Conservation (phyloP, 1,140 invertebrate genomes). For the Conopomorpha cramerella region DNA sequence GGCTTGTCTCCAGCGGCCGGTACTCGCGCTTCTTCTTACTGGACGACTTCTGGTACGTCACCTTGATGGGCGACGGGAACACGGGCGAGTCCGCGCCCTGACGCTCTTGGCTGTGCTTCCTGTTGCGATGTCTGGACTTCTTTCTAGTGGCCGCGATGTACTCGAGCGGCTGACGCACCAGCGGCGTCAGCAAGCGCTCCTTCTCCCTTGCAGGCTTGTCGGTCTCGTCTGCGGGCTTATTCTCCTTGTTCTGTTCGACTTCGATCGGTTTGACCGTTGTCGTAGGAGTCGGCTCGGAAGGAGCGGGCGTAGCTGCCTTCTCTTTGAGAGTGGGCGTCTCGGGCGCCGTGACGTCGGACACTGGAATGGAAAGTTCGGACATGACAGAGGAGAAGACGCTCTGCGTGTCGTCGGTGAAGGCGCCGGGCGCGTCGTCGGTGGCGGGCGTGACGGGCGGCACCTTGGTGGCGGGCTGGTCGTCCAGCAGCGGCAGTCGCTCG, state of each 20-base stretch:
- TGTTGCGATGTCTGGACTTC: conserved; percentile 65
- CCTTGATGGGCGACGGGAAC: conserved; percentile 62
- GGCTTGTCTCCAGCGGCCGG: conserved; percentile 53
- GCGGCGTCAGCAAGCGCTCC: conserved; percentile 56
- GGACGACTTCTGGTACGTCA: conserved; percentile 61
- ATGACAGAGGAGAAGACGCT: conserved; percentile 74
- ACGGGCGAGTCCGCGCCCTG: conserved; percentile 66
- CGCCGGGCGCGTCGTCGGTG: conserved; percentile 64
- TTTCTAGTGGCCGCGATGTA: conserved; percentile 70
- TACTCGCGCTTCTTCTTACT: conserved; percentile 63
- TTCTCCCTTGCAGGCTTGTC: conserved; percentile 42
- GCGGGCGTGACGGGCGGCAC: conserved; percentile 64
- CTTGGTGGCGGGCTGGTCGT: conserved; percentile 61
- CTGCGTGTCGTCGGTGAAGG: conserved; percentile 70
- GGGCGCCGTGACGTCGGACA: conserved; percentile 60
- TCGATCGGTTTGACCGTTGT: too few relatives aligned
- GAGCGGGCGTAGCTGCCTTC: conserved; percentile 19
- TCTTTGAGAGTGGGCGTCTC: conserved; percentile 51
- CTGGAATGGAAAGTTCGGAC: conserved; percentile 68
- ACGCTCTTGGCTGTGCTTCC: conserved; percentile 62
- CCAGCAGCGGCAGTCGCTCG: conserved; percentile 68
- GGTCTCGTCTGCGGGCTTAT: conserved; percentile 43
- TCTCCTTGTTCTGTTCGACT: conserved; percentile 38
- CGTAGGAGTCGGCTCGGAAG: conserved; percentile 22
- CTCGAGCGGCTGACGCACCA: conserved; percentile 68